Evolutionary conservation across 2,888 invertebrate species (phyloP).

Genomic region (Drosophila subquinaria): DNA sequence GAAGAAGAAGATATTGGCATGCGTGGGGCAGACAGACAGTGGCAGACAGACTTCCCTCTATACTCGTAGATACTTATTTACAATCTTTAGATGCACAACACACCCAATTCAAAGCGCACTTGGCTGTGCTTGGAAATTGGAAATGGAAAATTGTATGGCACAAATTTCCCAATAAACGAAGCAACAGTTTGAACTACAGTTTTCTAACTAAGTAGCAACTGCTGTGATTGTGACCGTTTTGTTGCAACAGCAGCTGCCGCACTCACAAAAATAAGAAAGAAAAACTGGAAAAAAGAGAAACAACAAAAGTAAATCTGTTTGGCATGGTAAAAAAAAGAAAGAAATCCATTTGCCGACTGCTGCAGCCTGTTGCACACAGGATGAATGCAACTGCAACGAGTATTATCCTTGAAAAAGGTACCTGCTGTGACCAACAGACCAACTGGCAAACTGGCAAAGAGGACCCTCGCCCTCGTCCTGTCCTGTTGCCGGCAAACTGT

Average conservation of each 20-base stretch:
- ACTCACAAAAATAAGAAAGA: conserved; percentile 26
- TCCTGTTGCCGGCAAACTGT: conserved; percentile 69
- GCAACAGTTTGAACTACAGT: conserved; percentile 26
- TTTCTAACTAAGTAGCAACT: conserved; percentile 50
- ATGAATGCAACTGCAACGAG: conserved; percentile 46
- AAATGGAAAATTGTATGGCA: conserved; percentile 19
- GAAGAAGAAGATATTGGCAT: conserved; percentile 36
- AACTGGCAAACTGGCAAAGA: conserved; percentile 69
- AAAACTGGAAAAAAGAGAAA: conserved; percentile 45
- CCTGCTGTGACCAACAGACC: conserved; percentile 70
- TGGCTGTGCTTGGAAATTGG: conserved; percentile 4
- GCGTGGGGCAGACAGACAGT: conserved; percentile 14
- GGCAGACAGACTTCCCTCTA: neutral
- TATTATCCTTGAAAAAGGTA: conserved; percentile 61
- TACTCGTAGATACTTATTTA: neutral
- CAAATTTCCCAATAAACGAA: conserved; percentile 25
- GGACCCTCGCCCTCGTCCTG: conserved; percentile 65
- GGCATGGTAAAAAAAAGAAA: conserved; percentile 66
- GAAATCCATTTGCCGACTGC: conserved; percentile 71
- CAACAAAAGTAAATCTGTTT: conserved; percentile 74
- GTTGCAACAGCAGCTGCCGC: conserved; percentile 51
- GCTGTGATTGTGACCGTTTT: conserved; percentile 76
- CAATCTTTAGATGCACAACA: conserved; percentile 26
- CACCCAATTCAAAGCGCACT: conserved; percentile 37
- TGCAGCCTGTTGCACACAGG: conserved; percentile 78